Conservation (phyloP, 2,888 invertebrate species). For the Hyposoter dolosus region DNA sequence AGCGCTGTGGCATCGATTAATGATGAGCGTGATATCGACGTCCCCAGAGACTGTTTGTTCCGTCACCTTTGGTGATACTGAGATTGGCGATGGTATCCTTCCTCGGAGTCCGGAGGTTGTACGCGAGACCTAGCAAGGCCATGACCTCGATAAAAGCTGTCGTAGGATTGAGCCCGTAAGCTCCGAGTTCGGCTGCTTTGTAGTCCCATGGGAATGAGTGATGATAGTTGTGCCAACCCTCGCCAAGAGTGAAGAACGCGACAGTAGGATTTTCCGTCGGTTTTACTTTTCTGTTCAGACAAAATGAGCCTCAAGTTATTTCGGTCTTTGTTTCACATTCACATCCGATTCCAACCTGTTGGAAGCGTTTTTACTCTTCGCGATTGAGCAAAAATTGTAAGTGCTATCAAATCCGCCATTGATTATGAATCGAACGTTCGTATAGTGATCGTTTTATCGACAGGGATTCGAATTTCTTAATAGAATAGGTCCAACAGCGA, state of each 20-base stretch:
- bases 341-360: slow-evolving; percentile 67
- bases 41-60: slow-evolving; percentile 78
- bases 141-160: slow-evolving; percentile 81
- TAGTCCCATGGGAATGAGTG: slow-evolving; percentile 87
- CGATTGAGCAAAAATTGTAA: neutral
- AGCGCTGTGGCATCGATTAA: slow-evolving; percentile 46
- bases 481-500: neutral
- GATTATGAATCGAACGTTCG: neutral
- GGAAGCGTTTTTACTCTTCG: neutral
- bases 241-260: slow-evolving; percentile 85
- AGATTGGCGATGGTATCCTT: slow-evolving; percentile 75
- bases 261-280: slow-evolving; percentile 86
- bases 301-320: slow-evolving; percentile 14
- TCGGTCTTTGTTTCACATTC: slow-evolving; percentile 26
- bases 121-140: slow-evolving; percentile 80
- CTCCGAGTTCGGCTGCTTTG: slow-evolving; percentile 80
- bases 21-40: slow-evolving; percentile 70
- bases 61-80: slow-evolving; percentile 79
- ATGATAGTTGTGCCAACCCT: slow-evolving; percentile 89
- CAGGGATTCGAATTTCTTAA: neutral
- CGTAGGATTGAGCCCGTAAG: slow-evolving; percentile 78
- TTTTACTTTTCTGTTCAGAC: slow-evolving; percentile 75
- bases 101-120: slow-evolving; percentile 79
- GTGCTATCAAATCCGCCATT: neutral
- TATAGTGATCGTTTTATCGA: neutral